phyloP scores from a whole-genome alignment of 2,113 vertebrate genomes.

The Odontophorus gujanensis region DNA sequence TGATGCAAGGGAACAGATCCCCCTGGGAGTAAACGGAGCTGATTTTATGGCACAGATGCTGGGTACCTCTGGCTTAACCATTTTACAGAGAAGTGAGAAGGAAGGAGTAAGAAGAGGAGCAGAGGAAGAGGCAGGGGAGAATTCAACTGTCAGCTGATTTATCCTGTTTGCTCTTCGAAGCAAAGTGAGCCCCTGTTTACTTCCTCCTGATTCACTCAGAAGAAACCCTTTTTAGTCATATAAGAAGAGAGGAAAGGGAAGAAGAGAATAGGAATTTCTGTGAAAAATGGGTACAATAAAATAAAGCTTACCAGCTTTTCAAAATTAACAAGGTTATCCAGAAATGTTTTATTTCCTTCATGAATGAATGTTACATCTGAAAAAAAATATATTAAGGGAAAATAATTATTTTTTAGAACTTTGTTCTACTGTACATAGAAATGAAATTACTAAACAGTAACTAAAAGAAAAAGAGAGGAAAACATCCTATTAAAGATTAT shows the following conservation, averaged over 20 bases:
- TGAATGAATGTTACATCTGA: conserved; percentile 97
- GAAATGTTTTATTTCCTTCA: conserved; percentile 98
- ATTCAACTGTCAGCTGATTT: neutral
- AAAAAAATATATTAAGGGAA: conserved; percentile 34
- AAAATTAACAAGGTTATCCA: conserved; percentile 97
- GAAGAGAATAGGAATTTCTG: neutral
- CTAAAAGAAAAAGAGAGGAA: neutral
- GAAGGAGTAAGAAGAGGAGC: neutral
- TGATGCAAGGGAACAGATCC: neutral
- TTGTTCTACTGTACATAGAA: neutral
- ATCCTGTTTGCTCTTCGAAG: neutral
- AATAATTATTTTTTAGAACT: neutral
- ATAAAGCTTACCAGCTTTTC: conserved; percentile 93
- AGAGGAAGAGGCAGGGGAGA: neutral
- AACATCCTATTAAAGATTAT: neutral
- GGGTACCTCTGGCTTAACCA: neutral
- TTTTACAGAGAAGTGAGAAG: neutral
- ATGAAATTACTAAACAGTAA: neutral
- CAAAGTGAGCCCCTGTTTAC: neutral
- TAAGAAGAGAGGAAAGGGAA: neutral
- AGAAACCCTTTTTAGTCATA: neutral
- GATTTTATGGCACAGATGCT: neutral
- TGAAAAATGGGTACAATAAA: conserved; percentile 35
- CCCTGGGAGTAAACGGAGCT: neutral
- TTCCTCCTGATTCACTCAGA: neutral